Evolutionary conservation across 2,797 vertebrate species (phyloP).

Genomic region (Sebastes miniatus): DNA sequence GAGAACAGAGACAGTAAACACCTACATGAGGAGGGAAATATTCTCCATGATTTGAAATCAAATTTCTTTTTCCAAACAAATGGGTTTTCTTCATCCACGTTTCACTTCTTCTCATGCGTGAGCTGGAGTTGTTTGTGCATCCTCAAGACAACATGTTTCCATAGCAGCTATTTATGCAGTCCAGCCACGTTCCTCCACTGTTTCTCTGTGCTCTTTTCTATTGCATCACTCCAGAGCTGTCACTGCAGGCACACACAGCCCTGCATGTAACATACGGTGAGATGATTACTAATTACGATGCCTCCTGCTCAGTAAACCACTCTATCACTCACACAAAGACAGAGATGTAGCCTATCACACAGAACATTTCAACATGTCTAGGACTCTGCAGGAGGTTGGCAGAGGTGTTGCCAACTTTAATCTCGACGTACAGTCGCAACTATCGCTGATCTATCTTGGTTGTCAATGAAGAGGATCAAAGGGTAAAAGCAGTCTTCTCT

Average conservation of each 20-base stretch:
- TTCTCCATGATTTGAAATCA: neutral
- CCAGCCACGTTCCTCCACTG: constrained; percentile 7
- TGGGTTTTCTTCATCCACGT: neutral
- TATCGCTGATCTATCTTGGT: constrained; percentile 5
- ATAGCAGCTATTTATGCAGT: constrained; percentile 29
- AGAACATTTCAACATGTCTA: constrained; percentile 2
- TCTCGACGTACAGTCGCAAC: constrained; percentile 9
- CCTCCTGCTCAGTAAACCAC: constrained; percentile 54
- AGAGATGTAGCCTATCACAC: neutral
- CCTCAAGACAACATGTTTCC: constrained; percentile 13
- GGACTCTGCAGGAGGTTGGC: constrained; percentile 7
- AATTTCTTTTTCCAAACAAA: neutral
- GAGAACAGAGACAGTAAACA: neutral
- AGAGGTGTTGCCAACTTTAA: constrained; percentile 30
- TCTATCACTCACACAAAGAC: constrained; percentile 29
- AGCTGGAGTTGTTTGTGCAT: neutral
- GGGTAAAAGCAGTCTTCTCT: constrained; percentile 34
- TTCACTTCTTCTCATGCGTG: neutral
- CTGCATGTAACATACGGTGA: constrained; percentile 55
- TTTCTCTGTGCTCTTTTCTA: constrained; percentile 44
- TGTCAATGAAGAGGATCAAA: constrained; percentile 56
- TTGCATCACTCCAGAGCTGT: constrained; percentile 58
- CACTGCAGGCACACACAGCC: constrained; percentile 52
- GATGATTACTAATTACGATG: constrained; percentile 65
- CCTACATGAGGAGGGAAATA: neutral